Evolutionary conservation across 2,797 vertebrate species (phyloP).

Genomic region (Adrianichthys oophorus): DNA sequence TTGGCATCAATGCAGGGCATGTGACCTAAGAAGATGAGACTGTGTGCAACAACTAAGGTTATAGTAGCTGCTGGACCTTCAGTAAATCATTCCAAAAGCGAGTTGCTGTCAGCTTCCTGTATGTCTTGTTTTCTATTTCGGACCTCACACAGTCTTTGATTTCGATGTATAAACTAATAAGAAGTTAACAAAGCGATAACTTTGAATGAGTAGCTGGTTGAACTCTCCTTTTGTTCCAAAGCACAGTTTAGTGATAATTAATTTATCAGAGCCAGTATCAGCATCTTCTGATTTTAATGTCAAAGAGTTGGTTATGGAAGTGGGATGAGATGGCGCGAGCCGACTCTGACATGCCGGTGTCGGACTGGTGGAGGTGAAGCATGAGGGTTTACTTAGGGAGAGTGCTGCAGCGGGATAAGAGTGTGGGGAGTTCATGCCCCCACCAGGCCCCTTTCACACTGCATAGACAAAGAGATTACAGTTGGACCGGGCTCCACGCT

Average conservation of each 20-base stretch:
- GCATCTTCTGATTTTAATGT: constrained; percentile 38
- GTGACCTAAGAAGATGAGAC: not conserved
- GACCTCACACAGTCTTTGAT: constrained; percentile 1
- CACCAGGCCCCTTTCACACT: constrained; percentile 75
- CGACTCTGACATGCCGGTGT: constrained; percentile 58
- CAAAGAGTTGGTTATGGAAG: constrained; percentile 32
- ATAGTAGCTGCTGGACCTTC: no score
- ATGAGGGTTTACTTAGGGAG: constrained; percentile 74
- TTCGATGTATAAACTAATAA: not conserved
- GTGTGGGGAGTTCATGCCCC: constrained; percentile 79
- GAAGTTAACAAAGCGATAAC: not conserved
- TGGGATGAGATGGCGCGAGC: constrained; percentile 26
- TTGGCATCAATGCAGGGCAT: not conserved
- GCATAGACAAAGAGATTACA: constrained; percentile 84
- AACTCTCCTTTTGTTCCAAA: not conserved
- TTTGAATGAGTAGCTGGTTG: not conserved
- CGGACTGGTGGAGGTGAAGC: constrained; percentile 57
- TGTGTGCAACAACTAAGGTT: not conserved
- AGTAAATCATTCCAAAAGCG: not conserved
- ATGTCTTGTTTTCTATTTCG: not conserved
- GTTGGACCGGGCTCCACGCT: constrained; percentile 73
- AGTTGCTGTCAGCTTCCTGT: not conserved
- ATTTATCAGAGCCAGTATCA: constrained; percentile 29
- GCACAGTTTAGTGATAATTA: constrained; percentile 15
- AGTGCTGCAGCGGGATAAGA: constrained; percentile 72